A percentile compares a stretch with the other conserved stretches of the same genome.
phyloP scores from a whole-genome alignment of 35 echinoderm and acorn worm species.

The Heliocidaris tuberculata region DNA sequence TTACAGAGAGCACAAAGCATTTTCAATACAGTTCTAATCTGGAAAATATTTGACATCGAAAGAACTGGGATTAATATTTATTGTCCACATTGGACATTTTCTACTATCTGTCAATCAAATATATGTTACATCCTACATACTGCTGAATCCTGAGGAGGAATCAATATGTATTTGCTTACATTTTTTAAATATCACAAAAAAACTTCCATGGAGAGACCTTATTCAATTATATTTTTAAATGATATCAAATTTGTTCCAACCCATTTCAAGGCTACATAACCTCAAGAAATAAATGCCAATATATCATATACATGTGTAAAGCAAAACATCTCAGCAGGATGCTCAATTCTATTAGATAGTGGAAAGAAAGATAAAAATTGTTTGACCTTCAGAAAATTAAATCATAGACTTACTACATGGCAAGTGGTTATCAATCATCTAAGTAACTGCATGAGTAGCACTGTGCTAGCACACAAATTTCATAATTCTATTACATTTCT shows the following conservation, averaged over 20 bases:
- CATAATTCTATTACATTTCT: not conserved
- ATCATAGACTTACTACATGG: not conserved
- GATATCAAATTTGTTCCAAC: not conserved
- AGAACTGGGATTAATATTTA: too few species aligned
- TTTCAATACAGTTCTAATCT: not conserved
- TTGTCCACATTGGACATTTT: too few species aligned
- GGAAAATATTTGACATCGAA: not conserved
- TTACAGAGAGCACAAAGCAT: not conserved
- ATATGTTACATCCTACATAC: not conserved
- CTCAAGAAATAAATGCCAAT: not conserved
- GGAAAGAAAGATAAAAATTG: not conserved
- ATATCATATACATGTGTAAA: not conserved
- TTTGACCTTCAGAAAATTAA: not conserved
- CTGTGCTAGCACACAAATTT: not conserved
- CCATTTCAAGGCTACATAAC: not conserved
- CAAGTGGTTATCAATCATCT: not conserved
- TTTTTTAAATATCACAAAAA: not conserved
- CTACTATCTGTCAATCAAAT: not conserved
- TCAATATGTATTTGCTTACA: not conserved
- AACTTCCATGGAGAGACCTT: not conserved
- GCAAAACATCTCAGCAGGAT: not conserved
- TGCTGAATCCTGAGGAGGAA: not conserved
- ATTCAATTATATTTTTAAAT: not conserved
- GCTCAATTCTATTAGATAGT: not conserved
- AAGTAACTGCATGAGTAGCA: not conserved